Base-by-base conservation (phyloP, 2,113 vertebrate species). In the Gallinago paraguaiae region DNA sequence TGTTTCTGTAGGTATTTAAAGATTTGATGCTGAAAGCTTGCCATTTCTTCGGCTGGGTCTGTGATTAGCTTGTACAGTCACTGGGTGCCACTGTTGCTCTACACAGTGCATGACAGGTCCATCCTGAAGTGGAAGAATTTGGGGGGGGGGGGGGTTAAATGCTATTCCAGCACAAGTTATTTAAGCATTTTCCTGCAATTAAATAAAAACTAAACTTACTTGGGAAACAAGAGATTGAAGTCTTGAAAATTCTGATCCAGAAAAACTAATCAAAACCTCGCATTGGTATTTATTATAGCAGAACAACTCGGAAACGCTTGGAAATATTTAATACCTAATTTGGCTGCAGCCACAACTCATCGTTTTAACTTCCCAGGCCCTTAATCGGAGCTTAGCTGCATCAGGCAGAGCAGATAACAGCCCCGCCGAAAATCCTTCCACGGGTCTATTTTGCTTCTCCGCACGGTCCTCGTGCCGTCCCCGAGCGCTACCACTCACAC, bases 71-170 rank as follows among this genome's bases (percentile, higher is more conserved):
- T 7, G 23, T 19, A 17, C 77, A 86, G 96, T 70, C 95, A 97
- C 95, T 96, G 93, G 96, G 95, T 94, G 97, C 92, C 94, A 94
- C 97, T 96, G 74, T 96, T 95, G 96, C 97, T 97, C 97, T 94
- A 61, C 59, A 45, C 51, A 93, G 67, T 5, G 67, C 2, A 35
- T 83, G 91, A 71, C 95, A 82, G 65, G 85, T 31, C 81, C 67
- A 33, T 59, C 86, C 28, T 37, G 7, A 81, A 67, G 69, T 35
- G 51, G 33, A 67, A 69, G 56, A 41, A 61, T 50, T 30, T 33
- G 48, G 56, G 54, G n/a, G 27, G 18, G 18, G 33, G 22, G 41
- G 41, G 14, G 7, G 31, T 79, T 85, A 77, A 94, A 93, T 78
- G 82, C 69, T 97, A 96, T 94, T 93, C 92, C 94, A 71, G 54